Base-by-base conservation (phyloP, 2,888 invertebrate species). In the Chloroclysta siterata region DNA sequence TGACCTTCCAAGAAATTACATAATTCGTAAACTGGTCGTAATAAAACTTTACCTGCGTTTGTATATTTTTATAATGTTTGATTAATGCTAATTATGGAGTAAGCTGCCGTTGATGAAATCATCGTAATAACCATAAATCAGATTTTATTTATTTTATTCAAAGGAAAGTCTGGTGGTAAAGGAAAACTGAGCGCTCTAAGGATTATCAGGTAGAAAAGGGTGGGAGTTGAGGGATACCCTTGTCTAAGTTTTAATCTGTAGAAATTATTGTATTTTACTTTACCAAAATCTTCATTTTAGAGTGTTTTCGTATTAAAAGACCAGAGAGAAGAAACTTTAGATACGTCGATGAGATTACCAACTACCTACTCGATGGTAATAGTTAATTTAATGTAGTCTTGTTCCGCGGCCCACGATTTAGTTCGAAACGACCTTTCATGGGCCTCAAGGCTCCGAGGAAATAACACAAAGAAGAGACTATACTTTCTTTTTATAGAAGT, bases 1-100 rank as follows among this genome's bases (percentile, higher is more conserved):
- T 83, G 82, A 84, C 85, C 85, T 86, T 84, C 79, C 75, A 74
- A 80, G 73, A 77, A 81, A 84, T 85, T 84, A 85, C 75, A 83
- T 85, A 85, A 85, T 82, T 80, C 77, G 72, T 75, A 72, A 79
- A 83, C 82, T 75, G 75, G 80, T 79, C 73, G 76, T 67, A 74
- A 78, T 79, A 83, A 75, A 81, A 77, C 69, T 72, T 71, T 64
- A 22, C 46, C 46, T 17, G 13, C 10, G 33, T 17, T n/a, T 53
- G n/a, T 22, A 47, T n/a, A 39, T 77, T 78, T 78, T 76, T 74
- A 77, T 72, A 61, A 72, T 69, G 68, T 67, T 69, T 71, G 67
- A 65, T 58, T 70, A 77, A 79, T 77, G 60, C 72, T 73, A 73
- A 77, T 76, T 64, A 66, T 67, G 61, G 66, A 68, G 57, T 65